Evolutionary conservation across 1,140 invertebrate genomes (phyloP).

Genomic region (Drosophila burlai): DNA sequence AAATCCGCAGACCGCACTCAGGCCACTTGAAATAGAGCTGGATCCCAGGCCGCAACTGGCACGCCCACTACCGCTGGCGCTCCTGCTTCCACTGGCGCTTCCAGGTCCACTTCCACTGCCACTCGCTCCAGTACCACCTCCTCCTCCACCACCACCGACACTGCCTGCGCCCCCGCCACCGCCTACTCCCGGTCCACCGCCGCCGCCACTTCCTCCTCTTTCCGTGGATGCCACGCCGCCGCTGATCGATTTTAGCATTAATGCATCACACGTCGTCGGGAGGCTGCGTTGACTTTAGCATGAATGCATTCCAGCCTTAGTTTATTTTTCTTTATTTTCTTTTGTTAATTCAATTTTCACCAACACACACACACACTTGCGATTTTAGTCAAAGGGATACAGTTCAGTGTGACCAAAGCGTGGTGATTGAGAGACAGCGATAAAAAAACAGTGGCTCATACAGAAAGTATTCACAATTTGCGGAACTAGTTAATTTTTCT

Average conservation of each 20-base stretch:
- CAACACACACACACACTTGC: not conserved
- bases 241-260: constrained; percentile 83
- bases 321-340: not conserved
- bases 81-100: constrained; percentile 8
- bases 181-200: constrained; percentile 14
- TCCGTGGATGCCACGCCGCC: constrained; percentile 67
- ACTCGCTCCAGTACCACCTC: constrained; percentile 10
- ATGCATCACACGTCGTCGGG: constrained; percentile 75
- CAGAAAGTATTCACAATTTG: not conserved
- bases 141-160: constrained; percentile 12
- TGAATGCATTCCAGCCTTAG: constrained; percentile 3
- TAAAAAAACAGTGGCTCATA: not conserved
- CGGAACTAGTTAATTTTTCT: not conserved
- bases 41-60: constrained; percentile 57
- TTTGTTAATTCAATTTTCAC: constrained; percentile 15
- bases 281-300: constrained; percentile 7
- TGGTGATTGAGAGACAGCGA: not conserved
- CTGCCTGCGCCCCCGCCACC: constrained; percentile 13
- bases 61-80: constrained; percentile 29
- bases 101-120: constrained; percentile 11
- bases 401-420: not conserved
- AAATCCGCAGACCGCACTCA: constrained; percentile 62
- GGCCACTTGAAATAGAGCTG: constrained; percentile 67
- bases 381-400: constrained; percentile 10
- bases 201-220: constrained; percentile 39